Base-by-base conservation (phyloP, 2,888 invertebrate species). In the Pycnomerus fuliginosus region DNA sequence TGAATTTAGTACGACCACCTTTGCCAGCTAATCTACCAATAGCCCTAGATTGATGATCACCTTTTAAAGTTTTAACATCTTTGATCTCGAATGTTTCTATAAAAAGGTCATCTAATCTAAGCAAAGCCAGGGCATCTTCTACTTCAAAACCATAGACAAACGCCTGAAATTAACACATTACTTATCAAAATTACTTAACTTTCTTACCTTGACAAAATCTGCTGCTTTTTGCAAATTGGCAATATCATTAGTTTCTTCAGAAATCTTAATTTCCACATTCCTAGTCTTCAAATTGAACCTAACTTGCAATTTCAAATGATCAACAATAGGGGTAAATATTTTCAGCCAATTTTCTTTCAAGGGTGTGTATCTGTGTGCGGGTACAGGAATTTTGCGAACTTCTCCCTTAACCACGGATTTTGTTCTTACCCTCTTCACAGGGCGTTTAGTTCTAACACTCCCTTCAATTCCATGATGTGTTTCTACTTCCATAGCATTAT, bases 11-110 rank as follows among this genome's bases (percentile, higher is more conserved):
- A 48, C 93, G 81, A 14, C 97, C 97, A 13, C 93, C 92, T 76
- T 98, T 97, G 1, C 99, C 99, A 1, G 99, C 99, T 23, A 99
- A 76, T 42, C 99, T 80, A n/a, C 96, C 99, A 56, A 99, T 90
- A 0, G 98, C 98, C 64, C 99, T 79, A 11, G 94, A 88, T 57
- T 95, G 78, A 70, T 99, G 97, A 69, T 98, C 97, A 2, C 98
- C 97, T 69, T 90, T 88, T 31, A 98, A 72, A 1, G 90, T 91
- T 72, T 96, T 97, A 0, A 98, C 95, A 74, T 98, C 98, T 70
- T 90, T 90, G 1, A 99, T 80, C 79, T 99, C 93, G 72, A 99
- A 99, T 0, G 93, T 85, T 74, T 99, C 98, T 0, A 99, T 79
- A 71, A 97, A 99, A 4, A 99, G 74, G 72, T 99, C 98, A 68